These are phyloP conservation scores for Scaptomyza pallida DNA, from an alignment of 1,140 invertebrate species.

Conservation along the genomic window DNA sequence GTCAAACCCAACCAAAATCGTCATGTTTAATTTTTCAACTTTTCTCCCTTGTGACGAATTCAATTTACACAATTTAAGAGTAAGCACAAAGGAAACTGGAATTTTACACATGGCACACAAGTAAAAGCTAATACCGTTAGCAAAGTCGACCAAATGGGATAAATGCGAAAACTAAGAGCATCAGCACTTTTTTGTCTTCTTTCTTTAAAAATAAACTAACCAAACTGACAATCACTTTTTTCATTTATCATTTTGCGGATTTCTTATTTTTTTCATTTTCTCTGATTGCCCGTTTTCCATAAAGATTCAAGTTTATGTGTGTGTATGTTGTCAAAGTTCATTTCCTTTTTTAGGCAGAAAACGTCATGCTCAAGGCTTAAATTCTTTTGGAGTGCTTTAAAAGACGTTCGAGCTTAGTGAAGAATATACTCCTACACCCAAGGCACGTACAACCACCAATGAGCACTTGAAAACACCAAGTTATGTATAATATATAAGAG, in stretches of 20 bases:
- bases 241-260: not conserved
- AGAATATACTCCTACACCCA: not conserved
- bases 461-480: not conserved
- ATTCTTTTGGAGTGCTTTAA: slow-evolving; percentile 14
- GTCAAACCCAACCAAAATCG: slow-evolving; percentile 29
- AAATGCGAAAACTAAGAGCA: not conserved
- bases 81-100: slow-evolving; percentile 9
- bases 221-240: not conserved
- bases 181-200: not conserved
- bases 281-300: not conserved
- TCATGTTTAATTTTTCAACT: slow-evolving; percentile 44
- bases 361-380: slow-evolving; percentile 1
- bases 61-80: slow-evolving; percentile 33
- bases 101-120: slow-evolving; percentile 18
- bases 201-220: not conserved
- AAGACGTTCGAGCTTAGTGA: not conserved
- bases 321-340: slow-evolving; percentile 7
- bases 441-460: slow-evolving; percentile 1
- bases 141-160: not conserved
- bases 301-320: not conserved
- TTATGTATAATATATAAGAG: slow-evolving; percentile 1
- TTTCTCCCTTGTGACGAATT: slow-evolving; percentile 18
- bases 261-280: not conserved
- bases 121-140: not conserved
- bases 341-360: slow-evolving; percentile 1